Evolutionary conservation across 2,888 invertebrate species (phyloP), one percentile per base, ranked within the genome.

Genomic region (Gryllus longicercus): DNA sequence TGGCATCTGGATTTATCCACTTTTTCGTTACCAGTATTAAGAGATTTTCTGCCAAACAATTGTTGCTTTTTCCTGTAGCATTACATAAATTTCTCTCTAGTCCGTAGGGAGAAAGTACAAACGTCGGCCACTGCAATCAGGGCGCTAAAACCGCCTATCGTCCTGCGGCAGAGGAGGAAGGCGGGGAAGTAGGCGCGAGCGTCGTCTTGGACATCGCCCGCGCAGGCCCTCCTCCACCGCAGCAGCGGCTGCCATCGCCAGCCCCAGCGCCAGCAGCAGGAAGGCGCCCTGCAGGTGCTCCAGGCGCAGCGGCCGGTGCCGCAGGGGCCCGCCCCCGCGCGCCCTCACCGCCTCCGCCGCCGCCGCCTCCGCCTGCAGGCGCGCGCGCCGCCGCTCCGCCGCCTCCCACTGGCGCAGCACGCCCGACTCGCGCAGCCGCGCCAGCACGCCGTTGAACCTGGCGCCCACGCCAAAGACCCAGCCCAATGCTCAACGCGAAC

Each of bases 121-220:
- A 21, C 21, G 21, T 21, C 21, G 21, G 21, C 21, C 21, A 21
- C 21, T 21, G 21, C 21, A 21, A 21, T 21, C 21, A 21, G 21
- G 21, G 21, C 21, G 21, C 21, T 21, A 21, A 21, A 21, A 21
- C 21, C 21, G 21, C 21, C 21, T 21, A 21, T 21, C 21, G 21
- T 21, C 21, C 21, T 1, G 21, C 21, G 21, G 21, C 21, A 21
- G 21, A 21, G 21, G 21, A 21, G 1, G 1, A 21, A 21, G 21
- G 21, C 1, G 21, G 21, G 21, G 21, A 21, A 21, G 21, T 21
- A 21, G 21, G 21, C 21, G 21, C 21, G 1, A 21, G 21, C 21
- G 38, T 1, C 1, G 5, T 11, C n/a, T 11, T 1, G 0, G 3
- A 14, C 14, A 8, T 11, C 63, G 14, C 1, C 63, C 3, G 14